These are phyloP conservation scores for Mesopsocus fuscifrons DNA, from an alignment of 2,888 invertebrate species.

Conservation along the genomic window DNA sequence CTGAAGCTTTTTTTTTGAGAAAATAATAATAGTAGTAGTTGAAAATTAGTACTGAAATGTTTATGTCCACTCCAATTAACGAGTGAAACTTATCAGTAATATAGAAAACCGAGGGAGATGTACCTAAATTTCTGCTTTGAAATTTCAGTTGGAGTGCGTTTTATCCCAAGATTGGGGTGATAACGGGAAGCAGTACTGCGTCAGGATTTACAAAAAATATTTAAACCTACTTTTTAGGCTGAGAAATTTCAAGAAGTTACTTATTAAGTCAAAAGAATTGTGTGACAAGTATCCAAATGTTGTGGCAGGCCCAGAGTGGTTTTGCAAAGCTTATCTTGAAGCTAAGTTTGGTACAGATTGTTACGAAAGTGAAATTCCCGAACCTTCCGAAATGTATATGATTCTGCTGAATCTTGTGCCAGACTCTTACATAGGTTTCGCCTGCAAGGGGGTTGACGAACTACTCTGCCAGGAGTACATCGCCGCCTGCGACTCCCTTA, in stretches of 20 bases:
- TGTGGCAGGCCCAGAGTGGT: slow-evolving; percentile 35
- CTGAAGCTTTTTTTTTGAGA: too few relatives aligned
- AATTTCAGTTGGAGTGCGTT: neutral
- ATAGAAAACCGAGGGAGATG: too few relatives aligned
- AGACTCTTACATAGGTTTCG: slow-evolving; percentile 37
- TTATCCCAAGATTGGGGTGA: slow-evolving; percentile 13
- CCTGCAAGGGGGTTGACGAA: slow-evolving; percentile 38
- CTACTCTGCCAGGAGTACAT: slow-evolving; percentile 32
- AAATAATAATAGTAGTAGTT: too few relatives aligned
- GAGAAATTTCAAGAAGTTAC: slow-evolving; percentile 25
- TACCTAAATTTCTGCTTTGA: too few relatives aligned
- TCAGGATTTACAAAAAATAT: slow-evolving; percentile 25
- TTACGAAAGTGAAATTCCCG: slow-evolving; percentile 10
- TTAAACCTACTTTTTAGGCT: slow-evolving; percentile 29
- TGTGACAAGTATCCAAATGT: slow-evolving; percentile 28
- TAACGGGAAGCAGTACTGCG: slow-evolving; percentile 21
- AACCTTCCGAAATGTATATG: slow-evolving; percentile 21
- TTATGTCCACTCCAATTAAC: too few relatives aligned
- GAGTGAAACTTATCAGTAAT: too few relatives aligned
- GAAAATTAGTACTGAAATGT: too few relatives aligned
- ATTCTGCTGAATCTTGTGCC: slow-evolving; percentile 34
- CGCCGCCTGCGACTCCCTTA: slow-evolving; percentile 32
- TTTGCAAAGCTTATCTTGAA: slow-evolving; percentile 38
- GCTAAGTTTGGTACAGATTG: slow-evolving; percentile 1
- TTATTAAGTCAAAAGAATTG: slow-evolving; percentile 30